Base-by-base conservation (phyloP, 2,888 invertebrate species). In the Ctenicera cuprea region DNA sequence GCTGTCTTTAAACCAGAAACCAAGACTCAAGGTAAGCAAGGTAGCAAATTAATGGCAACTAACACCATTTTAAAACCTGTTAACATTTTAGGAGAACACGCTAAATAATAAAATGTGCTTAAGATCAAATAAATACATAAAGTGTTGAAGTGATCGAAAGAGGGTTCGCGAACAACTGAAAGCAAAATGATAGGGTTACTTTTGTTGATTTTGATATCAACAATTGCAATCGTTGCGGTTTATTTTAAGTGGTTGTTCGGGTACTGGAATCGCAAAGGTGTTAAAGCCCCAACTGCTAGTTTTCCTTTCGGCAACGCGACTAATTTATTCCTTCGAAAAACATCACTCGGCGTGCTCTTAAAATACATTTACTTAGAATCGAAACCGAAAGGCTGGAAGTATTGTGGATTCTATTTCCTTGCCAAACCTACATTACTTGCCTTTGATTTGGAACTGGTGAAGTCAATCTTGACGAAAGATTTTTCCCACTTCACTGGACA, bases 401-500 rank as follows among this genome's bases (percentile, higher is more conserved):
- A 50, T 33, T 67, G 71, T 1, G 75, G 75, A 7, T 43, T 64
- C 14, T 75, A 64, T 37, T 50, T 68, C 20, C 65, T 75, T 16
- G 37, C 70, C 5, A 63, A 11, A 33, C 79, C 78, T 0, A 68
- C 70, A 1, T 77, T 74, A 37, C 3, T 79, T 0, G 52, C 69
- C 0, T 37, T 71, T 0, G 77, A 79, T 64, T 41, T 72, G 0
- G 73, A 78, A n/a, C 70, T 69, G 9, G 43, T 79, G 22, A 80
- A 79, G 59, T 86, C 87, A 48, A 85, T 92, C 16, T 80, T 92
- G 79, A 88, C 89, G 38, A 89, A 88, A 75, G 91, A 92, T 77
- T 92, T 91, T 75, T 86, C 85, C 5, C 85, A 89, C 80, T 92
- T 92, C 74, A 89, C 89, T 81, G 90, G 91, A 69, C 90, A 91